Evolutionary conservation across 2,888 invertebrate genomes (phyloP).

Genomic region (Blera fallax): DNA sequence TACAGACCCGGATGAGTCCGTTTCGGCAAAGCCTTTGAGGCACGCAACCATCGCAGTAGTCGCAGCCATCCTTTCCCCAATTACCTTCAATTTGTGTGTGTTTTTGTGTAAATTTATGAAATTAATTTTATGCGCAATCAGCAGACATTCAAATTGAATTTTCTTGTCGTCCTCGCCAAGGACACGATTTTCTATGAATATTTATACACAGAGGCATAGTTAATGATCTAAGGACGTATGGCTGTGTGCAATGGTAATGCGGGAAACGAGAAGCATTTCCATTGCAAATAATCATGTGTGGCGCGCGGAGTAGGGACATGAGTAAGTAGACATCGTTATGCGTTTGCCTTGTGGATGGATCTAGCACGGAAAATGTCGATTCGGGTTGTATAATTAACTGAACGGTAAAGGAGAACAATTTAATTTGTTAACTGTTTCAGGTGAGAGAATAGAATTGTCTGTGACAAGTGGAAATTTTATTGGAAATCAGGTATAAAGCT

Average conservation of each 20-base stretch:
- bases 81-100: slow-evolving; percentile 60
- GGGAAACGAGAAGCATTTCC: slow-evolving; percentile 33
- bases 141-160: slow-evolving; percentile 67
- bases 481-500: no score
- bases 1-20: not conserved
- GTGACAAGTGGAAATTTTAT: no score
- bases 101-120: slow-evolving; percentile 61
- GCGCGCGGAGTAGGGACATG: not conserved
- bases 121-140: slow-evolving; percentile 70
- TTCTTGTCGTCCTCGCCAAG: slow-evolving; percentile 48
- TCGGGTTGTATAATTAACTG: slow-evolving; percentile 7
- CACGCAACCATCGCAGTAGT: slow-evolving; percentile 14
- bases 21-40: not conserved
- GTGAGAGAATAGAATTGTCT: not conserved
- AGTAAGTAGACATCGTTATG: no score
- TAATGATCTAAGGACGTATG: not conserved
- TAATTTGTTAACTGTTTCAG: not conserved
- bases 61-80: slow-evolving; percentile 13
- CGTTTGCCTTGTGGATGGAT: no score
- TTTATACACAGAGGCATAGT: slow-evolving; percentile 31
- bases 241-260: not conserved
- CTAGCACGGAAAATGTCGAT: not conserved
- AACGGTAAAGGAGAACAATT: not conserved
- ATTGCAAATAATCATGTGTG: slow-evolving; percentile 37
- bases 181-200: slow-evolving; percentile 57